Percentiles rank a stretch among this genome's conserved stretches.
These are phyloP conservation scores for Probaryconus sp. DNA, from an alignment of 1,140 invertebrate genomes.

Conservation along the genomic window DNA sequence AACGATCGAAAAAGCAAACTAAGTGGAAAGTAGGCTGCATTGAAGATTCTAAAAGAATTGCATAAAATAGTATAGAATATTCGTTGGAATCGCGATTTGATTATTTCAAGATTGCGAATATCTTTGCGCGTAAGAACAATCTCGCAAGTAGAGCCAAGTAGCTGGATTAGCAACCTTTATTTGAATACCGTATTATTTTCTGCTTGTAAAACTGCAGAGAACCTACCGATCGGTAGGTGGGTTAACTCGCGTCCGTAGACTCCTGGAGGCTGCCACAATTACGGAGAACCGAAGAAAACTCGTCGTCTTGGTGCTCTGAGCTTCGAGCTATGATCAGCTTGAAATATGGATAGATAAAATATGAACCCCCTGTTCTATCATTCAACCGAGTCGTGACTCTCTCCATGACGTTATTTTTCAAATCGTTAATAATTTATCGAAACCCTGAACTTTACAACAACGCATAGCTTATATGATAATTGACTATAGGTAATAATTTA, in stretches of 20 bases:
- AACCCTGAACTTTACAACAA: too few species aligned
- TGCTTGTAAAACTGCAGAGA: slow-evolving; percentile 50
- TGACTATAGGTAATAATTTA: too few species aligned
- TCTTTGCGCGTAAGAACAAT: slow-evolving; percentile 9
- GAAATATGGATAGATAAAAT: slow-evolving; percentile 26
- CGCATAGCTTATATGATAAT: too few species aligned
- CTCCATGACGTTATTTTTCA: too few species aligned
- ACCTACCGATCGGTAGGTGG: slow-evolving; percentile 32
- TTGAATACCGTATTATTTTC: slow-evolving; percentile 54
- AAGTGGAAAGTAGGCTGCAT: slow-evolving; percentile 11
- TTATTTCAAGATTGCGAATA: slow-evolving; percentile 26
- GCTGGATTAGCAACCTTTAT: slow-evolving; percentile 48
- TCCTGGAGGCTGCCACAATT: slow-evolving; percentile 41
- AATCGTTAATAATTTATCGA: too few species aligned
- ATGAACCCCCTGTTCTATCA: slow-evolving; percentile 15
- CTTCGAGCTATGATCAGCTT: slow-evolving; percentile 41
- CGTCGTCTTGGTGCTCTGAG: slow-evolving; percentile 18
- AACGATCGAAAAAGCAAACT: too few species aligned
- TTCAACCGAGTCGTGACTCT: slow-evolving; percentile 3
- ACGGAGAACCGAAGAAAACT: slow-evolving; percentile 27
- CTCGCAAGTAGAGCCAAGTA: slow-evolving; percentile 30
- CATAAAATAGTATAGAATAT: slow-evolving; percentile 26
- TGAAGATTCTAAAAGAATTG: too few species aligned
- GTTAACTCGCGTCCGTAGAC: slow-evolving; percentile 32
- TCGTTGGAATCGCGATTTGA: slow-evolving; percentile 37